Evolutionary conservation across 2,113 vertebrate species (phyloP), one percentile per base, ranked within the genome.

Genomic region (Prochilodus magdalenae): DNA sequence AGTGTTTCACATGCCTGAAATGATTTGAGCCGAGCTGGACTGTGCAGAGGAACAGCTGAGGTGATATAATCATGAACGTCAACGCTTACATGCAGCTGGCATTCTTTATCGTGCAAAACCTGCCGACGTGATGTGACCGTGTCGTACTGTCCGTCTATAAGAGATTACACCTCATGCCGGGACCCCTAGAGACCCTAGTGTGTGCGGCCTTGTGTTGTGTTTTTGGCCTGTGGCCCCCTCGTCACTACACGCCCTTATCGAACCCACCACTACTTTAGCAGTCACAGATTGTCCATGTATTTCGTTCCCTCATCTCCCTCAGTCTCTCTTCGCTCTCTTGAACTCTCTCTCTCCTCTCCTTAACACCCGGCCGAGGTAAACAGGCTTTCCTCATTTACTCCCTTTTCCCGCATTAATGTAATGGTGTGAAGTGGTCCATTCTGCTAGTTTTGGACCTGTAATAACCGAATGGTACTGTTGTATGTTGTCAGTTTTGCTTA

Each of bases 381-480:
- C 66, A 69, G 49, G 51, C 49, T 40, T 69, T 51, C 36, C 57
- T 8, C 63, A 69, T 20, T 16, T 67, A 29, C 53, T 77, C 44
- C 62, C n/a, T 66, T 55, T n/a, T n/a, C n/a, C 20, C 73, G 84
- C 86, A 87, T 89, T 89, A n/a, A 89, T 86, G 79, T 86, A 84
- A 86, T 75, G 70, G 70, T 27, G 51, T 78, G 70, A 86, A 66
- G 84, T 74, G n/a, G 76, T 85, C 83, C 80, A n/a, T 87, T 87
- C 84, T 80, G 86, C 84, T n/a, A n/a, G 85, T 85, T 83, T 74
- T 78, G 76, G 27, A 55, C n/a, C 81, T 84, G 79, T 80, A 86
- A 86, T 85, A 87, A 75, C 36, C 71, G 85, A 77, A 87, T 87
- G 73, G 77, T 44, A 55, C 20, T 47, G n/a, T 15, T 33, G 36